Percentiles rank a stretch among this genome's conserved stretches.
Evolutionary conservation across 2,113 vertebrate genomes (phyloP).

Genomic region (Hypocryptadius cinnamomeus): DNA sequence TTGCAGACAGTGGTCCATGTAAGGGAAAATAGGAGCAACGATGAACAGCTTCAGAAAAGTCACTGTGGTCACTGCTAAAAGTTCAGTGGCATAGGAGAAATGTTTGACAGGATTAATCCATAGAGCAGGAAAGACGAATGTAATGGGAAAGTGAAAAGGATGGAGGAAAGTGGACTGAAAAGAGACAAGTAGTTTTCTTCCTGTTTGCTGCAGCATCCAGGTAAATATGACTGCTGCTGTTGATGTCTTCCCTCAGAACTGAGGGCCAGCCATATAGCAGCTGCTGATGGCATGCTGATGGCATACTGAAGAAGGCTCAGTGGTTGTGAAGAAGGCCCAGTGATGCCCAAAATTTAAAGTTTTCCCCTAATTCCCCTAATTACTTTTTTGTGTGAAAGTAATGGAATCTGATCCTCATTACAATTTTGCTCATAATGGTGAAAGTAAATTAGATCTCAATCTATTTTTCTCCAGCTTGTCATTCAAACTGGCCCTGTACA

Average conservation of each 20-base stretch:
- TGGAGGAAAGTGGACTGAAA: background rate
- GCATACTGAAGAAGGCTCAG: background rate
- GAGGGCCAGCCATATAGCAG: background rate
- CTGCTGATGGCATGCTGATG: background rate
- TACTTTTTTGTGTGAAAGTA: background rate
- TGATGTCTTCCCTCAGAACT: background rate
- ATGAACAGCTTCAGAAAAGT: background rate
- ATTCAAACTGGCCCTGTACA: background rate
- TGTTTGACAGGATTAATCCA: background rate
- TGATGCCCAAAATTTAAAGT: background rate
- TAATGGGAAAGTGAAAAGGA: background rate
- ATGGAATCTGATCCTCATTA: background rate
- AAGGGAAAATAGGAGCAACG: background rate
- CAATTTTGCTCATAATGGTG: background rate
- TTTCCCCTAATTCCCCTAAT: background rate
- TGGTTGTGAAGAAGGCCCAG: background rate
- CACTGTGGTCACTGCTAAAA: background rate
- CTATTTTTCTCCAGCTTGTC: background rate
- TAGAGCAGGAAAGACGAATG: background rate
- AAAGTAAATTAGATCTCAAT: background rate
- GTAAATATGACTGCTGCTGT: background rate
- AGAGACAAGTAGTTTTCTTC: background rate
- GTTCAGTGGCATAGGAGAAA: background rate
- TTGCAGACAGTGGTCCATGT: background rate
- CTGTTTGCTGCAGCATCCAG: background rate